Conservation (phyloP, 2,113 vertebrate genomes). For the Sporophila hypoxantha region DNA sequence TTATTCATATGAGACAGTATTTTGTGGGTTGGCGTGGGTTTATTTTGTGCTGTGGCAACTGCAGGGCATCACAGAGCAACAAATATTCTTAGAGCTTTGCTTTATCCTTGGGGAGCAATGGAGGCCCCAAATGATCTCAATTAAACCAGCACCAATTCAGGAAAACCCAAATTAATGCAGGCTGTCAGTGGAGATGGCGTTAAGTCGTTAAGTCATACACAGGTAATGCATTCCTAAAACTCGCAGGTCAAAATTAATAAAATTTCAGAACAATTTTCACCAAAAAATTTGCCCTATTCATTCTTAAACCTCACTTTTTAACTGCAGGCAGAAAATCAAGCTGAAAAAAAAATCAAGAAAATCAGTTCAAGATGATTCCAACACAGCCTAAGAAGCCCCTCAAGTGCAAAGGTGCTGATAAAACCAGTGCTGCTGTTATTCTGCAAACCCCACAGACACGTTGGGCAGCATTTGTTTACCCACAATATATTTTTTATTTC, state of each 20-base stretch:
- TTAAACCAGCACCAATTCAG: background rate
- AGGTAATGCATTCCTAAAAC: background rate
- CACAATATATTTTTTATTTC: background rate
- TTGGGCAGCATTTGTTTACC: background rate
- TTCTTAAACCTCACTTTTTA: background rate
- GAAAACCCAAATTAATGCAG: background rate
- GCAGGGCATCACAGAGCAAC: background rate
- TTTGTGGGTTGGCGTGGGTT: background rate
- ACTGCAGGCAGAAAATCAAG: background rate
- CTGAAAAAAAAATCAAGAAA: background rate
- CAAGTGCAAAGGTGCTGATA: background rate
- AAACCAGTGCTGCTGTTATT: background rate
- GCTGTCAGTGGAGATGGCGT: background rate
- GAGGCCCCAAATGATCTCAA: background rate
- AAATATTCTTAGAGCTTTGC: background rate
- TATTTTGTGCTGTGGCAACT: background rate
- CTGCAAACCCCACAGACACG: background rate
- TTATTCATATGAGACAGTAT: background rate
- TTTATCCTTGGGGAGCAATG: background rate
- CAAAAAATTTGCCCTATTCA: rapidly evolving
- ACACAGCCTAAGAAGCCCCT: background rate
- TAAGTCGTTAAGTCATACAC: background rate
- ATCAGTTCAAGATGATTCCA: background rate
- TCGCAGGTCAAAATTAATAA: background rate
- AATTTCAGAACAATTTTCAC: background rate